Evolutionary conservation across 2,113 vertebrate species (phyloP), one percentile per base, ranked within the genome.

Genomic region (Tychaedon coryphoeus): DNA sequence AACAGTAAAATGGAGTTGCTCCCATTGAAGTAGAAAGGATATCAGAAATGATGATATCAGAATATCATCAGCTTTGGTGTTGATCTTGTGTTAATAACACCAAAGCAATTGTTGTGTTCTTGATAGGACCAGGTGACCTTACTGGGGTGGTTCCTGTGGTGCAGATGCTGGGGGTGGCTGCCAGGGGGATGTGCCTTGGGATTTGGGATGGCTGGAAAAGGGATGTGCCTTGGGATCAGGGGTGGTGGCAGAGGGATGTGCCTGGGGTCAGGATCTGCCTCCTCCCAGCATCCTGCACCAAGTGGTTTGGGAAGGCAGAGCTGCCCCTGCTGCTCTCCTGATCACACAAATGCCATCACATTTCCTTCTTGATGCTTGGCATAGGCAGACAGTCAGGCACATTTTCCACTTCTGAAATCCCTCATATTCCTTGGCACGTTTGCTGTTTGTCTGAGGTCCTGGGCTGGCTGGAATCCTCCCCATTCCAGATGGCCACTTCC

Each of bases 91-190:
- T 50, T 19, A 45, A 20, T 43, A 73, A 5, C n/a, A 73, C n/a
- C 36, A 57, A 36, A 53, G 3, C 22, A 48, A 26, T 23, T 0
- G 0, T 24, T 34, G 17, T 3, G 3, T 17, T 61, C 47, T 73
- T 48, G 31, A 5, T 17, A 54, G 38, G 42, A 22, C 14, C 16
- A 26, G 29, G 18, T 19, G 66, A 71, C 8, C 19, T 80, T n/a
- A 3, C 7, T 61, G 56, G 31, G 3, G 3, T 25, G 51, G 47
- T 25, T 50, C 14, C 61, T 64, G 23, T 36, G 15, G 24, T 24
- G 9, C 9, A 31, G 18, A 5, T 14, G 3, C n/a, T 1, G 2
- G 51, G 51, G 7, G 17, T 62, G 38, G 10, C 9, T 29, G 31
- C 14, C 24, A 57, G 8, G 5, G 31, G 53, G 33, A 12, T 19